Percentiles rank a stretch among this genome's conserved stretches.
phyloP scores from a whole-genome alignment of 2,113 vertebrate species.

The Myotis lucifugus region DNA sequence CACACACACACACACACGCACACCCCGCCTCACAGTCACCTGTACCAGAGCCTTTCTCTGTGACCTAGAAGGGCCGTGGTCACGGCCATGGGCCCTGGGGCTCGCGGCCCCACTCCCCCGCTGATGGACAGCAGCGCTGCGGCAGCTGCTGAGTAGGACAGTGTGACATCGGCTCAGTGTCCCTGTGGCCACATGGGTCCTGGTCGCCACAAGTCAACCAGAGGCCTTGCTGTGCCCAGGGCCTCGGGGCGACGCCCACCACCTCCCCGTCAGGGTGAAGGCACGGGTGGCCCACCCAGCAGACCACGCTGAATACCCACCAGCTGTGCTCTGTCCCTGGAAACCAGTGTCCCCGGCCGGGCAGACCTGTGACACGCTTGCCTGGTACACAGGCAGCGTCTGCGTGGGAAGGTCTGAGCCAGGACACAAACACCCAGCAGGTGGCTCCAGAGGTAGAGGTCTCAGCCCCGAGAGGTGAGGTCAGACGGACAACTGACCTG shows the following conservation, averaged over 20 bases:
- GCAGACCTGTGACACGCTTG: accelerated
- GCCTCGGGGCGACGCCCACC: neutral
- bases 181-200: no score
- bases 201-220: neutral
- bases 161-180: neutral
- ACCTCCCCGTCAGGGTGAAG: neutral
- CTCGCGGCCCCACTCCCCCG: neutral
- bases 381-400: accelerated
- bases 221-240: neutral
- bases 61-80: accelerated
- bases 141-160: accelerated
- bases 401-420: neutral
- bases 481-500: neutral
- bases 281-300: neutral
- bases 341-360: accelerated
- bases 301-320: neutral
- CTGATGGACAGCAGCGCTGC: neutral
- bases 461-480: accelerated
- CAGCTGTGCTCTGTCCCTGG: neutral
- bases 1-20: no score
- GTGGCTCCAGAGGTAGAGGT: accelerated
- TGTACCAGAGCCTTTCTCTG: neutral
- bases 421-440: neutral
- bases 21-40: neutral
- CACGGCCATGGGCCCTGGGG: accelerated